Base-by-base conservation (phyloP, 2,888 invertebrate genomes). In the Sympetrum striolatum region DNA sequence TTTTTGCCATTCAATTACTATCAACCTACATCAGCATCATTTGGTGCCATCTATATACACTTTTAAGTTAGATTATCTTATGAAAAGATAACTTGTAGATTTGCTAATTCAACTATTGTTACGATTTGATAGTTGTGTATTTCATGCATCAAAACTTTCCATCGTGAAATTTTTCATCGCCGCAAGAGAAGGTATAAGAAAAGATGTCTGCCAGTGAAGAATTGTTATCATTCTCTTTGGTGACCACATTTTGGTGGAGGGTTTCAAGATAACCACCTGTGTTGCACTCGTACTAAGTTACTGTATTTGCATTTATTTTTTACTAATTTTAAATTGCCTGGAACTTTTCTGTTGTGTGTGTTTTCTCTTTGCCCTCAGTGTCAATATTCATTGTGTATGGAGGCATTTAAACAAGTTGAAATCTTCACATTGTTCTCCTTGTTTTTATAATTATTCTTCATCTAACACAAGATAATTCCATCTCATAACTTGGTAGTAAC, bases 361-460 rank as follows among this genome's bases (percentile, higher is more conserved):
- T 18, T 53, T 53, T 53, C 18, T 18, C 5, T 18, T 53, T 18
- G 14, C 31, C 15, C 73, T 86, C 60, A 86, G 22, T 86, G 60
- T 86, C n/a, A 37, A 37, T 64, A 22, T 64, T 14, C 44, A 37
- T 80, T 37, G 60, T 86, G 60, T 86, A 39, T 37, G 64, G 53
- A 60, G 60, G 60, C 86, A 60, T 86, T 86, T 86, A 86, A 37
- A 35, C 22, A 60, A 86, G 31, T 37, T 86, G 37, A 64, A 2
- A 60, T 64, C 64, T 37, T 64, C 39, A 22, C 35, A 22, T 48
- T 10, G 8, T 39, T n/a, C 53, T 37, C 86, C 60, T 86, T 86
- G 60, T 86, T 86, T 86, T 86, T 86, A 86, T 86, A 86, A 5
- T 86, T 8, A 64, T 86, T 86, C 35, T 37, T 64, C 64, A 35